Evolutionary conservation across 2,797 vertebrate species (phyloP).

Genomic region (Microctenopoma stevenorrisi): DNA sequence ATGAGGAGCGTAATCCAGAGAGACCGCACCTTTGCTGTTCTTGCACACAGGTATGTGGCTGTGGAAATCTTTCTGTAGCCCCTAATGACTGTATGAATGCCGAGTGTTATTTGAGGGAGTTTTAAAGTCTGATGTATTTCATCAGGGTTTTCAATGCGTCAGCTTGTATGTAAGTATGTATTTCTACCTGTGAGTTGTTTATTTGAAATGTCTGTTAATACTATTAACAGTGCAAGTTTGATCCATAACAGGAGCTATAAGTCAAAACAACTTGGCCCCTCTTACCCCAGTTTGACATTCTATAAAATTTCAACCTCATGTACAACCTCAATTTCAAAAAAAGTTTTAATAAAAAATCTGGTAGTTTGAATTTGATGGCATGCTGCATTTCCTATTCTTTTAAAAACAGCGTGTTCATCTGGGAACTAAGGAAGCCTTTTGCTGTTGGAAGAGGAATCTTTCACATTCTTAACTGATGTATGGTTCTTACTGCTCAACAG

Average conservation of each 20-base stretch:
- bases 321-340: too few species aligned
- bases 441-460: too few species aligned
- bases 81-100: neutral
- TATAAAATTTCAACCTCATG: too few species aligned
- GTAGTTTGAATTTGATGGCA: too few species aligned
- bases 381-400: too few species aligned
- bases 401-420: too few species aligned
- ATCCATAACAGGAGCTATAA: neutral
- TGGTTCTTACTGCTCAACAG: too few species aligned
- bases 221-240: neutral
- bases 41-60: slow-evolving; percentile 91
- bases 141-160: neutral
- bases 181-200: neutral
- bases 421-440: too few species aligned
- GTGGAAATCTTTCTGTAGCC: neutral
- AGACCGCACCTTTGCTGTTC: slow-evolving; percentile 97
- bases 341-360: too few species aligned
- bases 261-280: neutral
- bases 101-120: neutral
- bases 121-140: neutral
- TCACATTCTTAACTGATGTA: too few species aligned
- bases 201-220: too few species aligned
- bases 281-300: neutral
- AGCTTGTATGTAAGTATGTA: neutral
- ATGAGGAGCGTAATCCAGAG: slow-evolving; percentile 93